phyloP scores from a whole-genome alignment of 2,888 invertebrate genomes.

The Polyploca ridens region DNA sequence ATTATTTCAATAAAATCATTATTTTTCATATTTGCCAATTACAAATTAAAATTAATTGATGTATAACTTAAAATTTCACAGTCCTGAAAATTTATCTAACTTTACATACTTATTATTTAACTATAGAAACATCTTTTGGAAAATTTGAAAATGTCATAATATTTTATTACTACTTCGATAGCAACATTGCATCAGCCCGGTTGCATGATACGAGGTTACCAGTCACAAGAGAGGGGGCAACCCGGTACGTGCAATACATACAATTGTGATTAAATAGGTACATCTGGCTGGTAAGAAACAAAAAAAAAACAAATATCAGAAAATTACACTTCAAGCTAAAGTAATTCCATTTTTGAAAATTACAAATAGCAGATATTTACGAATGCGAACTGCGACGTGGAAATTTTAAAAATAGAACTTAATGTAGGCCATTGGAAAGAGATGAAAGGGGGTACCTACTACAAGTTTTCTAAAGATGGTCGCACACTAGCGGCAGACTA shows the following conservation, averaged over 20 bases:
- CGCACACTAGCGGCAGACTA: no score
- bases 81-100: neutral
- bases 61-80: no score
- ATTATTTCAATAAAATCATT: no score
- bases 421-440: no score
- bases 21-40: no score
- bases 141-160: constrained; percentile 23
- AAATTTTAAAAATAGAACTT: no score
- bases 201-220: constrained; percentile 25
- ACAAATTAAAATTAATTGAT: no score
- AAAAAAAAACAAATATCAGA: neutral
- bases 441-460: no score
- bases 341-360: no score
- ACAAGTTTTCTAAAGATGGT: no score
- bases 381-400: no score
- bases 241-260: neutral
- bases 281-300: neutral
- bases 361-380: no score
- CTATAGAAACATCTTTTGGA: neutral
- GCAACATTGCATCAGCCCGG: constrained; percentile 58
- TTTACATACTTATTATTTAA: neutral
- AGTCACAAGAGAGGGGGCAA: constrained; percentile 11
- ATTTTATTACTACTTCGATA: constrained; percentile 27
- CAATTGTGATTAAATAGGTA: neutral
- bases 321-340: neutral